These are phyloP conservation scores for Asarcornis scutulata DNA, from an alignment of 2,113 vertebrate genomes.

Conservation along the genomic window DNA sequence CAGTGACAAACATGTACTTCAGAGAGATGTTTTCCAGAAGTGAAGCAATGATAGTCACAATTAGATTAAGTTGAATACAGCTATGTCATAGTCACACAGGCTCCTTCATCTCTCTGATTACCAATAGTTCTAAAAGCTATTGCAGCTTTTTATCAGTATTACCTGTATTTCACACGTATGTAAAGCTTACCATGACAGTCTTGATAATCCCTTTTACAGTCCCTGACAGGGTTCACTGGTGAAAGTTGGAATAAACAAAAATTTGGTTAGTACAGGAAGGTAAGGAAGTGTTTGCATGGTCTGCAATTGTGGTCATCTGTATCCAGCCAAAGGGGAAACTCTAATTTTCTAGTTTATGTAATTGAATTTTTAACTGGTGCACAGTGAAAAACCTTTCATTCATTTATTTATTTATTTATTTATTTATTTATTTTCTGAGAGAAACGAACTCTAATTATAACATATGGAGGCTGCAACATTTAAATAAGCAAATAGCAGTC, in stretches of 20 bases:
- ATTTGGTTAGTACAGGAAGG: conserved; percentile 50
- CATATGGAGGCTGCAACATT: background rate
- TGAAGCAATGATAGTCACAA: background rate
- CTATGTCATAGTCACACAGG: background rate
- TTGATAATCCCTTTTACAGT: background rate
- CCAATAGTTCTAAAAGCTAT: background rate
- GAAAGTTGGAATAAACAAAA: conserved; percentile 30
- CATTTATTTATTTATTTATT: background rate
- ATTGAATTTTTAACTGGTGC: conserved; percentile 30
- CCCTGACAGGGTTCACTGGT: background rate
- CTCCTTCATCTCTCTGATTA: background rate
- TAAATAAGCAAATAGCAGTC: conserved; percentile 28
- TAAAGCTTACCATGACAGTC: background rate
- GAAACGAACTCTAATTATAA: conserved; percentile 54
- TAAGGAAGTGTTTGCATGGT: conserved; percentile 16
- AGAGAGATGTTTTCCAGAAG: background rate
- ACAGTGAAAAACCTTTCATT: background rate
- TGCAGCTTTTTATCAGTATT: background rate
- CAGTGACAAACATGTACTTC: background rate
- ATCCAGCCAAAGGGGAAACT: conserved; percentile 43
- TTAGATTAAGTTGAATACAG: background rate
- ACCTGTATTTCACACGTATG: background rate
- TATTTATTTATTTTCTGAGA: background rate
- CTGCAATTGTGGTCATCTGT: conserved; percentile 38
- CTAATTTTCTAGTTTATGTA: conserved; percentile 53